Evolutionary conservation across 2,888 invertebrate genomes (phyloP), one percentile per base, ranked within the genome.

Genomic region (Pyrrhia umbra): DNA sequence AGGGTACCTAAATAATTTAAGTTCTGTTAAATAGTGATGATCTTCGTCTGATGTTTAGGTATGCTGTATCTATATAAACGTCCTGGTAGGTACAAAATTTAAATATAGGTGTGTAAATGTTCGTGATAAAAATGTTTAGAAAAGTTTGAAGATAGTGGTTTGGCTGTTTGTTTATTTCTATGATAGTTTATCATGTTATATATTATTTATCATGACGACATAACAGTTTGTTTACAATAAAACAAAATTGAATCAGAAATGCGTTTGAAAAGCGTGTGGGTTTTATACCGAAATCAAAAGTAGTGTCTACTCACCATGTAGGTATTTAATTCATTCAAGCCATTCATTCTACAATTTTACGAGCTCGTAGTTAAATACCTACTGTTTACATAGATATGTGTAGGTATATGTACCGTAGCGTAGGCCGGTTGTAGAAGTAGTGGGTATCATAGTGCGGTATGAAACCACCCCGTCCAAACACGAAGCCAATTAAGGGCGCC

Each of bases 401-500:
- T 50, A 58, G 63, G 39, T 66, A 55, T 55, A 55, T 66, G 43
- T 60, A 75, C 60, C 51, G 21, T 47, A 30, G 20, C 37, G 58
- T 65, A 60, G 25, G 46, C 25, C 10, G 43, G 18, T 46, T 45
- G 52, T 52, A 9, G 45, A 69, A 34, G 18, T 39, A 23, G 27
- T 66, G 49, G n/a, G 15, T 42, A 39, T 23, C 56, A 42, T 25
- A 6, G 39, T 18, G 42, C 55, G 49, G 47, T 42, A 21, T 27
- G 27, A 42, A 39, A n/a, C 34, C 47, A 59, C 68, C 75, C 68
- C 70, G 52, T 73, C 54, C 54, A 61, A 59, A 70, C 70, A 74
- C 34, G 52, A 39, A 23, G 68, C 79, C 88, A 88, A 92, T 91
- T 88, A 88, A 87, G 84, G n/a, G 77, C 88, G 74, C 76, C 85